These are phyloP conservation scores for Eristalinus sepulchralis DNA, from an alignment of 2,888 invertebrate species.

Conservation along the genomic window DNA sequence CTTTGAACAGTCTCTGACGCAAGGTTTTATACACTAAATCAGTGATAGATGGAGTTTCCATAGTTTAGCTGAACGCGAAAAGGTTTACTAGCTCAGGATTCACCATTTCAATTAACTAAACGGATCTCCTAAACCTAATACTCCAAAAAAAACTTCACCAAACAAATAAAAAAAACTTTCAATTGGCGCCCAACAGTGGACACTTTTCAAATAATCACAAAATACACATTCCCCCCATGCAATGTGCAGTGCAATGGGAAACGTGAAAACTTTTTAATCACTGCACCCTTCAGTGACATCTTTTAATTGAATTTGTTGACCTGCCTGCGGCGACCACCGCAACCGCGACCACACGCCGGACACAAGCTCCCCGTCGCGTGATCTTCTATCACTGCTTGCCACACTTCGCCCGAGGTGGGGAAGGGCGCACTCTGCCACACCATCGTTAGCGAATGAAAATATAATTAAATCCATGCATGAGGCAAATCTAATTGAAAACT, in stretches of 20 bases:
- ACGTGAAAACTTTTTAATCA: not conserved
- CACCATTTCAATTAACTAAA: too few relatives aligned
- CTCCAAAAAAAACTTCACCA: too few relatives aligned
- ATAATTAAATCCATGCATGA: not conserved
- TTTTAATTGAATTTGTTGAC: not conserved
- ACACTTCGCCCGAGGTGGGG: too few relatives aligned
- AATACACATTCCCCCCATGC: not conserved
- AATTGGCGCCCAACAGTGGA: not conserved
- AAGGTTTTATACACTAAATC: too few relatives aligned
- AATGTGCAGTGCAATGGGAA: not conserved
- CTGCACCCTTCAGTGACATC: not conserved
- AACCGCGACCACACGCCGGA: not conserved
- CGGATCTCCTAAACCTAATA: too few relatives aligned
- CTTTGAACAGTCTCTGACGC: too few relatives aligned
- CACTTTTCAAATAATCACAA: not conserved
- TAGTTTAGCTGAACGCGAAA: too few relatives aligned
- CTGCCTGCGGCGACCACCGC: not conserved
- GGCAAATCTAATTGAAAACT: constrained; percentile 10
- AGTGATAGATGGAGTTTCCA: too few relatives aligned
- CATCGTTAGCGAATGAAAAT: constrained; percentile 1
- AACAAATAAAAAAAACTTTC: too few relatives aligned
- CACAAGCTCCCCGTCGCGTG: not conserved
- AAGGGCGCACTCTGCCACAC: not conserved
- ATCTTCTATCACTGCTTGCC: not conserved
- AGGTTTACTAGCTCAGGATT: too few relatives aligned